Base-by-base conservation (phyloP, 2,113 vertebrate genomes). In the Melanotaenia duboulayi region DNA sequence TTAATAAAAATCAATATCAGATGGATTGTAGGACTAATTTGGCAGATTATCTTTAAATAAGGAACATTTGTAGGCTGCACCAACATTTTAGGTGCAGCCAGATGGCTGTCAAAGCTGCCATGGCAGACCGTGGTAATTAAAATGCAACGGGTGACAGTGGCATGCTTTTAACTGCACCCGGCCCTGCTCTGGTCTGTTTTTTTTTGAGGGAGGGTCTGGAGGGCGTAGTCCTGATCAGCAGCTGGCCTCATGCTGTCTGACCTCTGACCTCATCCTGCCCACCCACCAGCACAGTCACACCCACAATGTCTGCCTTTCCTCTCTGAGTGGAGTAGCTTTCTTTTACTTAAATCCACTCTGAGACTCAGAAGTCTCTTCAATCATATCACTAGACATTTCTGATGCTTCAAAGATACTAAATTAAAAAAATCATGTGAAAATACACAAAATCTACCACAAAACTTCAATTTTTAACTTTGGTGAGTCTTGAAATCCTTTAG, bases 231-330 rank as follows among this genome's bases (percentile, higher is more conserved):
- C 78, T 67, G 46, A 80, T 72, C 80, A 61, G 73, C 89, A 87
- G 89, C 85, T 89, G 87, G 71, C 59, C 76, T 83, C 72, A 10
- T n/a, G 19, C 42, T 55, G 60, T 24, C 59, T 77, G 73, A 84
- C 83, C 88, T 84, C 70, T 80, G 80, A 0, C 78, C 76, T 37
- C 17, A 39, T 20, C 63, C 65, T 54, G 56, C n/a, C 49, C 67
- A 19, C 25, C 52, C 71, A 20, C 42, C 35, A 37, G 59, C 74
- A 64, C 59, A 14, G 62, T 5, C 11, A 71, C 68, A 1, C 74
- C 77, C 71, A 65, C 71, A 42, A 52, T 52, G 51, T 37, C 65
- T 42, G 25, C 54, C 13, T 11, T 8, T 35, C 32, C 28, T 16
- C 40, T 11, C 13, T 49, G 2, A 17, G 17, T 22, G 2, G 50